Conservation (phyloP, 2,113 vertebrate species). For the Ptilorrhoa leucosticta region DNA sequence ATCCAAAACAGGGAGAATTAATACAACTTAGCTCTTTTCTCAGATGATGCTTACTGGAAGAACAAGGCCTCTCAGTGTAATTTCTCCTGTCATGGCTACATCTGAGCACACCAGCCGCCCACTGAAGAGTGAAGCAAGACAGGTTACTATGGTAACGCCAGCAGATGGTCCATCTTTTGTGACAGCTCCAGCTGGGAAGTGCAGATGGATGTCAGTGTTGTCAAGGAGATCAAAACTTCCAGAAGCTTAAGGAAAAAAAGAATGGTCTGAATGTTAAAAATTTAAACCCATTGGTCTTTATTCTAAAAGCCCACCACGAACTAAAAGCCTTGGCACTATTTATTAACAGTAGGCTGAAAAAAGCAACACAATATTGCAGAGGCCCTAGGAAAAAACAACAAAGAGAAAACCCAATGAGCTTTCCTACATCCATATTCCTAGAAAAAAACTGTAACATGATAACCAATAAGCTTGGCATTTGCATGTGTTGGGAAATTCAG, state of each 20-base stretch:
- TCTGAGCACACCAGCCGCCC: slow-evolving; percentile 91
- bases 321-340: neutral
- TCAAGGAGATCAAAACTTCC: slow-evolving; percentile 93
- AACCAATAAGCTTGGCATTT: neutral
- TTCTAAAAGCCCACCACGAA: slow-evolving; percentile 1
- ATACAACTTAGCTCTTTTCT: neutral
- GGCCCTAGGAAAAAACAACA: neutral
- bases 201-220: slow-evolving; percentile 98
- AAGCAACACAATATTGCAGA: neutral
- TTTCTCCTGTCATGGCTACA: slow-evolving; percentile 97
- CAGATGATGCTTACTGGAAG: slow-evolving; percentile 83
- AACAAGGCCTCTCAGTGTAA: slow-evolving; percentile 94
- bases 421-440: neutral
- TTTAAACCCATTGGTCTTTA: slow-evolving; percentile 20
- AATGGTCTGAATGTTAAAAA: slow-evolving; percentile 55
- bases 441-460: neutral
- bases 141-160: slow-evolving; percentile 97
- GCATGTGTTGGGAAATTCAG: neutral
- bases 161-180: slow-evolving; percentile 98
- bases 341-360: neutral
- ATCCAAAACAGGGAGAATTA: neutral
- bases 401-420: neutral
- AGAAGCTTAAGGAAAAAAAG: slow-evolving; percentile 76
- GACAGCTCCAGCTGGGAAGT: slow-evolving; percentile 97
- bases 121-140: slow-evolving; percentile 94